Conservation (phyloP, 2,888 invertebrate genomes). For the Stenodera caucasica region DNA sequence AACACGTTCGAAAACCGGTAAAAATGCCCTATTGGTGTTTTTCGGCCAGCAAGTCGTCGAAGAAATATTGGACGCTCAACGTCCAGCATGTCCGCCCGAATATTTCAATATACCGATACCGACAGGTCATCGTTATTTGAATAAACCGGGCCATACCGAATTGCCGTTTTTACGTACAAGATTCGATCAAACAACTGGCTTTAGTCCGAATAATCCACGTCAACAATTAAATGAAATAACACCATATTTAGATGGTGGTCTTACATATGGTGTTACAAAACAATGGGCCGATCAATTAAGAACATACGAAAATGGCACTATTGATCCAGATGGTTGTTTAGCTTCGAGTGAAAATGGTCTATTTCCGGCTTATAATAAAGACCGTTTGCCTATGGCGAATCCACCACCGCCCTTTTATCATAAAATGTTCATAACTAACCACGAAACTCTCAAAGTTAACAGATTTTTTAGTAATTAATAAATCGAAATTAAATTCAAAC, state of each 20-base stretch:
- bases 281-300: conserved; percentile 62
- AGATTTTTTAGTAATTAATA: conserved; percentile 60
- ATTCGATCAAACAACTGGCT: conserved; percentile 60
- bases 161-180: conserved; percentile 61
- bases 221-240: conserved; percentile 66
- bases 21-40: conserved; percentile 62
- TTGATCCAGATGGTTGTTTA: conserved; percentile 55
- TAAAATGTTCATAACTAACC: conserved; percentile 46
- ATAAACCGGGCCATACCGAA: conserved; percentile 45
- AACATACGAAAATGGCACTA: conserved; percentile 55
- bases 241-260: conserved; percentile 63
- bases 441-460: conserved; percentile 55
- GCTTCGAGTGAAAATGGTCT: conserved; percentile 54
- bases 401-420: conserved; percentile 62
- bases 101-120: conserved; percentile 63
- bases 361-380: conserved; percentile 59
- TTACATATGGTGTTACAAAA: conserved; percentile 63
- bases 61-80: conserved; percentile 64
- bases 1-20: conserved; percentile 55
- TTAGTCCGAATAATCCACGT: conserved; percentile 62
- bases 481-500: background rate
- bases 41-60: conserved; percentile 68
- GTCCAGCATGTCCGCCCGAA: conserved; percentile 64
- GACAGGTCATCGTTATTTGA: conserved; percentile 50
- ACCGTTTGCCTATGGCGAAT: conserved; percentile 61